Percentiles rank a stretch among this genome's conserved stretches.
These are phyloP conservation scores for Cheilinus undulatus DNA, from an alignment of 2,113 vertebrate species.

Conservation along the genomic window DNA sequence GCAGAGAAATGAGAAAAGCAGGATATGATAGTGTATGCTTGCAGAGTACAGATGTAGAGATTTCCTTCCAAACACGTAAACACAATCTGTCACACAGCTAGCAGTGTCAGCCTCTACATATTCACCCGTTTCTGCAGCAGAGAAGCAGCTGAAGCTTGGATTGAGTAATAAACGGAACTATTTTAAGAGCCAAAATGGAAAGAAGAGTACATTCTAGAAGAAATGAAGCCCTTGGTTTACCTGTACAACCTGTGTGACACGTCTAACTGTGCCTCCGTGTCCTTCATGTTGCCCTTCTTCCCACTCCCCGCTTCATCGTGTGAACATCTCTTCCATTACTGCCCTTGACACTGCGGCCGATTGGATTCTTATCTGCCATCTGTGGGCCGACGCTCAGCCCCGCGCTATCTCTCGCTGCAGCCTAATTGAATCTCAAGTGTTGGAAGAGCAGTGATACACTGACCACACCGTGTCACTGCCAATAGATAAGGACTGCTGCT, in stretches of 20 bases:
- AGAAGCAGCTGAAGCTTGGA: conserved; percentile 1
- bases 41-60: conserved; percentile 11
- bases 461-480: conserved; percentile 72
- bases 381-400: conserved; percentile 50
- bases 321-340: conserved; percentile 73
- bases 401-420: conserved; percentile 63
- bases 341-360: conserved; percentile 72
- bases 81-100: conserved; percentile 37
- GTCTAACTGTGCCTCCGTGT: conserved; percentile 18
- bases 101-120: conserved; percentile 12
- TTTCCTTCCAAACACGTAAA: conserved; percentile 23
- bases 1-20: not conserved
- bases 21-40: not conserved
- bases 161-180: not conserved
- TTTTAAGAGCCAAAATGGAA: not conserved
- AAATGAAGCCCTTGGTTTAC: too few relatives aligned
- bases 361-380: conserved; percentile 82
- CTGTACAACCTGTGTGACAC: not conserved
- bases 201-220: not conserved
- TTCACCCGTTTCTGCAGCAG: not conserved
- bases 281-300: conserved; percentile 70
- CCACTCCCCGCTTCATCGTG: conserved; percentile 18
- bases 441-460: conserved; percentile 74
- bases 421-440: conserved; percentile 81
- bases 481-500: conserved; percentile 69